Base-by-base conservation (phyloP, 1,140 invertebrate genomes). In the Papilio dardanus region DNA sequence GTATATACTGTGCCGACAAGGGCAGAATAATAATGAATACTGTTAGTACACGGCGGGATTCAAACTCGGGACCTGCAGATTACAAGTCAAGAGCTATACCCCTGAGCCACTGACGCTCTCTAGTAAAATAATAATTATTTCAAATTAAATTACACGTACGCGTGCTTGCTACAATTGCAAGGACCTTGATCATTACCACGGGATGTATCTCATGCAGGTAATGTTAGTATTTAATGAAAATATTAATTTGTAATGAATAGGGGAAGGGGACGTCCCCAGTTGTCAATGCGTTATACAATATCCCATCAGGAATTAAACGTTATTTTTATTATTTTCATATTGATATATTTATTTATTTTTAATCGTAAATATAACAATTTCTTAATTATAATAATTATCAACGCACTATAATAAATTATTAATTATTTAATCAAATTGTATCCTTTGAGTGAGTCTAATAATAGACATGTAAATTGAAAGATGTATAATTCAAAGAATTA, bases 201-300 rank as follows among this genome's bases (percentile, higher is more conserved):
- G 54, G 54, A 62, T 28, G 24, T 28, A 14, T 62, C 54, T 28
- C 24, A 62, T 62, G 54, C 21, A 62, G 54, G 54, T 58, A 5
- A 58, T 24, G 54, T 62, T 30, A 16, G 10, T 14, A 28, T 30
- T 28, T 28, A 62, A 62, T 62, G 24, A 62, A 58, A 62, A 28
- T 62, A 30, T 62, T 62, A 62, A 62, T 62, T 62, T 28, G 54
- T 62, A 62, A 62, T 62, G 54, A 12, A 30, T 62, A 62, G 54
- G 54, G 54, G 54, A 28, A 28, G 24, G 24, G 21, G 54, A 30
- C 24, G 21, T 62, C 54, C 54, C 54, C 54, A 62, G 10, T 24
- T 14, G 21, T 54, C 24, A 62, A 62, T 62, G 54, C 14, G 50
- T 54, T 54, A 28, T 6, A 28, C 8, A 62, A 62, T 62, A 54